Conservation (phyloP, 2,888 invertebrate genomes). For the Ypsolopha sequella region DNA sequence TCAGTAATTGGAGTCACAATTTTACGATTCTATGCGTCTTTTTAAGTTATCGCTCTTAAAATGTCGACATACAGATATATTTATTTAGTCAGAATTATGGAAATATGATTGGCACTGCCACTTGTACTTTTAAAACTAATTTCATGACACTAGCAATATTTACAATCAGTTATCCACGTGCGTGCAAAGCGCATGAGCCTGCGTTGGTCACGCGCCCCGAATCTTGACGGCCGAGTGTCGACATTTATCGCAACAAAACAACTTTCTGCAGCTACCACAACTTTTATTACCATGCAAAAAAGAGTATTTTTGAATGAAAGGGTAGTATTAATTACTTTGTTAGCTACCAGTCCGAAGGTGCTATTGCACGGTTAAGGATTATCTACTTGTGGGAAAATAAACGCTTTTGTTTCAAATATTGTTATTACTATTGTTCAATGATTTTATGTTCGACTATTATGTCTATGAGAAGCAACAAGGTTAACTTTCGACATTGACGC, state of each 20-base stretch:
- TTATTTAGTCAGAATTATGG: too few relatives aligned
- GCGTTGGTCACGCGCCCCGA: constrained; percentile 15
- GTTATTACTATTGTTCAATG: constrained; percentile 28
- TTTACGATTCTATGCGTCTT: too few relatives aligned
- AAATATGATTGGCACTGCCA: too few relatives aligned
- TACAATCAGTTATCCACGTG: not conserved
- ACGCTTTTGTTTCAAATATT: constrained; percentile 27
- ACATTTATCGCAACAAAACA: constrained; percentile 12
- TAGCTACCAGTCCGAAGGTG: not conserved
- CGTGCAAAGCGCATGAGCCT: constrained; percentile 17
- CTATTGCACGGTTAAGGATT: constrained; percentile 19
- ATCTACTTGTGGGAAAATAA: constrained; percentile 37
- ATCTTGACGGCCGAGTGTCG: constrained; percentile 25
- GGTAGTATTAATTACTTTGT: not conserved
- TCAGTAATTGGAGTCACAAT: too few relatives aligned
- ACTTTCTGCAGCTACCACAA: not conserved
- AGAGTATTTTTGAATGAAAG: not conserved
- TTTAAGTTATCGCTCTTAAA: too few relatives aligned
- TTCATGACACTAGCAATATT: too few relatives aligned
- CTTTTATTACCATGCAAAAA: not conserved
- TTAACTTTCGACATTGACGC: constrained; percentile 23
- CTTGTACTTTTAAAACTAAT: too few relatives aligned
- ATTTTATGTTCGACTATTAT: constrained; percentile 19
- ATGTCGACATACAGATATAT: too few relatives aligned
- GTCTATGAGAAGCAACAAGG: constrained; percentile 31